These are phyloP conservation scores for Notocelia uddmanniana DNA, from an alignment of 2,888 invertebrate species.

Conservation along the genomic window DNA sequence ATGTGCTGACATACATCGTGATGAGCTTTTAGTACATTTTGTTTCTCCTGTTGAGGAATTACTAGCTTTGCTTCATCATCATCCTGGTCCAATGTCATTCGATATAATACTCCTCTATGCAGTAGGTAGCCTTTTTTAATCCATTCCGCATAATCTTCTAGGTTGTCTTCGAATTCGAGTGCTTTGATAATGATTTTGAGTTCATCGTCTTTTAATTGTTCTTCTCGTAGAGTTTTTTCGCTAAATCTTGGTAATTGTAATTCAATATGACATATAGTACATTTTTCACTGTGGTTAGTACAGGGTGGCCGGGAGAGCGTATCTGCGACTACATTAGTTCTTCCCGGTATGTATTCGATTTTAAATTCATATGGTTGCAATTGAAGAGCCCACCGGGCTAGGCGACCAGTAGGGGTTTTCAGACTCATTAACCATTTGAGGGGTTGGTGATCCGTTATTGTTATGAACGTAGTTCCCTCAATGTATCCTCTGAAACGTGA, in stretches of 20 bases:
- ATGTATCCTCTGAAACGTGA: constrained; percentile 52
- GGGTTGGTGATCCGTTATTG: constrained; percentile 60
- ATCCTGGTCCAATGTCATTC: background rate
- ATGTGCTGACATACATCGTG: background rate
- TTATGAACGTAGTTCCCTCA: constrained; percentile 61
- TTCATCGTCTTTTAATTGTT: background rate
- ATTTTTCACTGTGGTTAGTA: background rate
- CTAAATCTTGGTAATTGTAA: background rate
- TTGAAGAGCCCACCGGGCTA: constrained; percentile 68
- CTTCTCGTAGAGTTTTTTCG: background rate
- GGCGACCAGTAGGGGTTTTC: constrained; percentile 60
- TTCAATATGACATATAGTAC: constrained; percentile 8
- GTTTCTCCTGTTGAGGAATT: background rate
- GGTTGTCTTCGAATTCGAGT: background rate
- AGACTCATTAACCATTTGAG: constrained; percentile 38
- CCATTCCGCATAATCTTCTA: constrained; percentile 1
- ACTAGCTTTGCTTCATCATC: background rate
- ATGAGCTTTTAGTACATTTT: background rate
- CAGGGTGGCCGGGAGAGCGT: constrained; percentile 49
- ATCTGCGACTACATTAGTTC: constrained; percentile 64
- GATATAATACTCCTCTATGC: background rate
- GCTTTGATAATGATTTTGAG: background rate
- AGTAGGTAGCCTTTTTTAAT: background rate
- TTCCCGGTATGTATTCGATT: constrained; percentile 62
- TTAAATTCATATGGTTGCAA: constrained; percentile 62